A percentile compares a stretch with the other conserved stretches of the same genome.
Conservation (phyloP, 2,113 vertebrate genomes). For the Chionis minor region DNA sequence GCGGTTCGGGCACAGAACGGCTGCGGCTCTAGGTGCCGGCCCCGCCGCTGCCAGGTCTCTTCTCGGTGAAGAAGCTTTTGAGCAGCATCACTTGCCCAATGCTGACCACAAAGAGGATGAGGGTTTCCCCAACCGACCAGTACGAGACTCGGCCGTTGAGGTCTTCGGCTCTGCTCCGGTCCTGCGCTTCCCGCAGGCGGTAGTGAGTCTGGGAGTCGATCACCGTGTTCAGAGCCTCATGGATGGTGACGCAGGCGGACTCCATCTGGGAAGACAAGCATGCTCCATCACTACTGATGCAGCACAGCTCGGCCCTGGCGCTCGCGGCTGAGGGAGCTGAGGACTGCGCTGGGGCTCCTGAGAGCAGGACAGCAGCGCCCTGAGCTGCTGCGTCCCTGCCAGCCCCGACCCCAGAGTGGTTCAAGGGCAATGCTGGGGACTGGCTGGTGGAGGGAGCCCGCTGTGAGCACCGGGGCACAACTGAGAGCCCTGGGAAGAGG, state of each 20-base stretch:
- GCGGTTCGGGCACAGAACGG: neutral
- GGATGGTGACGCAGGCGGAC: slow-evolving; percentile 86
- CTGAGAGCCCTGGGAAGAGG: neutral
- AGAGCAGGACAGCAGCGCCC: neutral
- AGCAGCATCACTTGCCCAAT: slow-evolving; percentile 88
- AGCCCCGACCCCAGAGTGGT: accelerated
- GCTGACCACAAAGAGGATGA: slow-evolving; percentile 85
- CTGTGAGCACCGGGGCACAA: neutral
- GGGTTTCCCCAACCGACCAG: slow-evolving; percentile 86
- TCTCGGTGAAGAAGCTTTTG: slow-evolving; percentile 88
- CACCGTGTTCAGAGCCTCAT: slow-evolving; percentile 85
- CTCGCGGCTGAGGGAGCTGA: neutral
- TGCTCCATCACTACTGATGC: accelerated
- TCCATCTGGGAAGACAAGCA: slow-evolving; percentile 79
- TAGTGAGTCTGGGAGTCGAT: slow-evolving; percentile 86
- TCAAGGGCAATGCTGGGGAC: neutral
- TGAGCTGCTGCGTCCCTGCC: neutral
- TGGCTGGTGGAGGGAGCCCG: accelerated
- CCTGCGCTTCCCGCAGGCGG: slow-evolving; percentile 84
- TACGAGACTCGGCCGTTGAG: slow-evolving; percentile 79
- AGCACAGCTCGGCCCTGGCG: accelerated
- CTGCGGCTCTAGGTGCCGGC: slow-evolving; percentile 66
- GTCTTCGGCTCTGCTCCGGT: slow-evolving; percentile 83
- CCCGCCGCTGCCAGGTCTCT: slow-evolving; percentile 52
- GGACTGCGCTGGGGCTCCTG: accelerated